phyloP scores from a whole-genome alignment of 2,888 invertebrate species.

The Lasioglossum calceatum region DNA sequence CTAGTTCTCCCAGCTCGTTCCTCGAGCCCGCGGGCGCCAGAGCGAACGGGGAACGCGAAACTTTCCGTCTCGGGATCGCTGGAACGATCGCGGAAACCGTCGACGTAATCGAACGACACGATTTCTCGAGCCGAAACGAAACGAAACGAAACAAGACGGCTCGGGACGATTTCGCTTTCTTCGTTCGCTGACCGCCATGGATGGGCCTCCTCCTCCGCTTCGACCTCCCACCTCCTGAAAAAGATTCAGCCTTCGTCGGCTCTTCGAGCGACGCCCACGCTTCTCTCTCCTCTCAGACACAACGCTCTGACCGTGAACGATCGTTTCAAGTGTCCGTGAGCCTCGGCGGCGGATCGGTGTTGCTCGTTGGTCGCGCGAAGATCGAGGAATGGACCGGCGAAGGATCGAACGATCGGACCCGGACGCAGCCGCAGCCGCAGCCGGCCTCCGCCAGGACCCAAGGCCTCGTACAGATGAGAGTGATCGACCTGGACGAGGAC shows the following conservation, averaged over 20 bases:
- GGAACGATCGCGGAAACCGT: background rate
- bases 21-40: background rate
- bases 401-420: conserved; percentile 69
- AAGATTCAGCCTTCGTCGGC: conserved; percentile 38
- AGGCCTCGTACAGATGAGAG: conserved; percentile 80
- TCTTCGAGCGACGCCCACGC: background rate
- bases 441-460: conserved; percentile 81
- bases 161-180: conserved; percentile 49
- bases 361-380: conserved; percentile 76
- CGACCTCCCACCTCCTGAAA: background rate
- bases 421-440: background rate
- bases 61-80: background rate
- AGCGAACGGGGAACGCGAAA: conserved; percentile 16
- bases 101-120: conserved; percentile 2
- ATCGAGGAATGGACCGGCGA: conserved; percentile 68
- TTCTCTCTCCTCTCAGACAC: background rate
- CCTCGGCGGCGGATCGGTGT: conserved; percentile 81
- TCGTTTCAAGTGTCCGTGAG: conserved; percentile 83
- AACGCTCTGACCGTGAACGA: conserved; percentile 76
- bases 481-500: conserved; percentile 76
- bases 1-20: background rate
- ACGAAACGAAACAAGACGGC: background rate
- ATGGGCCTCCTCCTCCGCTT: conserved; percentile 9
- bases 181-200: conserved; percentile 35
- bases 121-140: background rate